phyloP scores from a whole-genome alignment of 1,140 invertebrate genomes.

The Palaemon carinicauda region DNA sequence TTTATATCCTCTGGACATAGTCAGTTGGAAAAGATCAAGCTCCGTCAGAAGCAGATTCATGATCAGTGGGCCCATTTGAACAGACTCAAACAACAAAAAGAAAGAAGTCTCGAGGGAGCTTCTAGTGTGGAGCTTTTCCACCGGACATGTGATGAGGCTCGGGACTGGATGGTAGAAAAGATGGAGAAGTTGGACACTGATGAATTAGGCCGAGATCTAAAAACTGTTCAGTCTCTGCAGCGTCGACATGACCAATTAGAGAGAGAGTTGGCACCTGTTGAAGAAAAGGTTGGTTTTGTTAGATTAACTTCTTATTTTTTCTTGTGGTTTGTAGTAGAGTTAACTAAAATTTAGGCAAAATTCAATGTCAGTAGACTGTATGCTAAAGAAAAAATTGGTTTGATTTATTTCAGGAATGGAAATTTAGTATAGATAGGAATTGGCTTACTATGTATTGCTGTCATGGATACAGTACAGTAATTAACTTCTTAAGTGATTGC shows the following conservation, averaged over 20 bases:
- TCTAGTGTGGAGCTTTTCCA: slow-evolving; percentile 93
- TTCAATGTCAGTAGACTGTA: neutral
- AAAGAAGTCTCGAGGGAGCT: slow-evolving; percentile 89
- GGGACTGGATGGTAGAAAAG: slow-evolving; percentile 95
- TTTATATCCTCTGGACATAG: slow-evolving; percentile 84
- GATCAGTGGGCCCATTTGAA: slow-evolving; percentile 89
- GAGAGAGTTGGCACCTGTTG: slow-evolving; percentile 85
- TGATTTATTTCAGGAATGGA: no score
- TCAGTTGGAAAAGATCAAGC: slow-evolving; percentile 85
- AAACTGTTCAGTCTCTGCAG: slow-evolving; percentile 90
- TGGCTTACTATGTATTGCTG: no score
- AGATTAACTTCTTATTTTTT: neutral
- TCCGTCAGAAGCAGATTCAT: slow-evolving; percentile 71
- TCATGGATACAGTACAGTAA: neutral
- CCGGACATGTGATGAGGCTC: slow-evolving; percentile 89
- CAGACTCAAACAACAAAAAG: slow-evolving; percentile 86
- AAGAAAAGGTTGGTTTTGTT: slow-evolving; percentile 78
- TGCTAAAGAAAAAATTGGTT: neutral
- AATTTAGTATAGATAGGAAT: no score
- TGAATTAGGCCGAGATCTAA: slow-evolving; percentile 82
- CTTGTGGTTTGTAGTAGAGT: neutral
- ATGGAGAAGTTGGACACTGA: slow-evolving; percentile 77
- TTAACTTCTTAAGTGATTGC: no score
- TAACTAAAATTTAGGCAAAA: neutral
- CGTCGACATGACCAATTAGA: slow-evolving; percentile 89